These are phyloP conservation scores for Arctia plantaginis DNA, from an alignment of 2,888 invertebrate genomes.

Conservation along the genomic window DNA sequence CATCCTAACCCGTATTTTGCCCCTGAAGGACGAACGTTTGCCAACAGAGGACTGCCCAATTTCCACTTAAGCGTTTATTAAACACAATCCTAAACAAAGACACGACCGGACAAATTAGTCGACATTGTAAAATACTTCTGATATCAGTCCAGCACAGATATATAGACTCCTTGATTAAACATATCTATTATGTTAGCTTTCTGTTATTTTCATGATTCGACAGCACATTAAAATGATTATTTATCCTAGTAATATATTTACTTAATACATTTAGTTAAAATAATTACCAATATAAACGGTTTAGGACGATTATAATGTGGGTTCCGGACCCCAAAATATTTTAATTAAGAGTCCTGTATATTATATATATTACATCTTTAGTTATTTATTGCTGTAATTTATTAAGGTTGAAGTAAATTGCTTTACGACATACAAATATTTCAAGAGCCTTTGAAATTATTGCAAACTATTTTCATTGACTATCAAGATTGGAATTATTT, in stretches of 20 bases:
- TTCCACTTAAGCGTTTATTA: constrained; percentile 44
- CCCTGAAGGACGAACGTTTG: constrained; percentile 25
- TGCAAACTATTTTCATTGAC: not conserved
- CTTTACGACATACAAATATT: not conserved
- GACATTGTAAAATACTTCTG: constrained; percentile 22
- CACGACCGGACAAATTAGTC: constrained; percentile 34
- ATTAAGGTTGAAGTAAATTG: not conserved
- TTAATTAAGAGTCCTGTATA: not conserved
- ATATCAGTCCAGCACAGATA: constrained; percentile 1
- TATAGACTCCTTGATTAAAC: not conserved
- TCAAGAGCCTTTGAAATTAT: not conserved
- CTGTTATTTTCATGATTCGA: not conserved
- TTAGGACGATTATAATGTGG: not conserved
- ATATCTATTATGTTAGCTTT: not conserved
- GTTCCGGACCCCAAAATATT: not conserved
- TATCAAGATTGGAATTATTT: no score
- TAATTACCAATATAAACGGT: not conserved
- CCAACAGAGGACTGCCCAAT: constrained; percentile 27
- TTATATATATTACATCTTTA: not conserved
- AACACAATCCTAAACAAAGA: constrained; percentile 53
- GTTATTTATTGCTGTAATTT: not conserved
- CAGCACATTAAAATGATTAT: not conserved
- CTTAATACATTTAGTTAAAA: not conserved
- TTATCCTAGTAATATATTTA: not conserved
- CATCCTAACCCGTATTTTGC: constrained; percentile 34